Base-by-base conservation (phyloP, 92 coral and sea anemone species). In the Paramuricea clavata region DNA sequence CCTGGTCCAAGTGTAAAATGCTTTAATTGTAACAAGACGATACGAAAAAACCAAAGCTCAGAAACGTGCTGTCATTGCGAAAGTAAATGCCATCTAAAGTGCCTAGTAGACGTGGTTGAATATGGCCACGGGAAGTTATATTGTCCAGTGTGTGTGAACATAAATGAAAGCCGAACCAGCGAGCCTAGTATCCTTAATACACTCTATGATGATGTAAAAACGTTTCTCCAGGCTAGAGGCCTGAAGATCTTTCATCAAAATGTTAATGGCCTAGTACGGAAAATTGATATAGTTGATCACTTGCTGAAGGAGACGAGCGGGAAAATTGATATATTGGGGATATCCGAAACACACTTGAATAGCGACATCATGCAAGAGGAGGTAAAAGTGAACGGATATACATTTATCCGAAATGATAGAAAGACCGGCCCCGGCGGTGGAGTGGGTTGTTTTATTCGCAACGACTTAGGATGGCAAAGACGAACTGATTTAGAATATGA, bases 181-280 rank as follows among this genome's bases (percentile, higher is more conserved):
- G 4, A 31, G n/a, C 49, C 76, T 34, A 70, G 16, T 28, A 28
- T 8, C 6, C n/a, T 8, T 23, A 15, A 70, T 70, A 31, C 36
- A 33, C 36, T 70, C n/a, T 70, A 31, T 23, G 47, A 70, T 34
- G 36, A 16, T 28, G 43, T 70, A 33, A 70, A 70, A 70, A 34
- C 31, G 21, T 70, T 70, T 33, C n/a, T 70, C 47, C 16, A 28
- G 43, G 21, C 76, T 17, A 70, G 49, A 70, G 76, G 76, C n/a
- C 47, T 70, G n/a, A 70, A 70, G 76, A 70, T 70, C 4, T 70
- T 70, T 28, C 76, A 70, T 70, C 76, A 70, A 70, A 70, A 70
- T 70, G 76, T 70, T 7, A 70, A 70, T 33, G 76, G 76, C n/a
- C 76, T 70, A 16, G 49, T 23, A 28, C 43, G 76, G 43, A 70